phyloP scores from a whole-genome alignment of 2,888 invertebrate species.

The Pseudoips prasinana region DNA sequence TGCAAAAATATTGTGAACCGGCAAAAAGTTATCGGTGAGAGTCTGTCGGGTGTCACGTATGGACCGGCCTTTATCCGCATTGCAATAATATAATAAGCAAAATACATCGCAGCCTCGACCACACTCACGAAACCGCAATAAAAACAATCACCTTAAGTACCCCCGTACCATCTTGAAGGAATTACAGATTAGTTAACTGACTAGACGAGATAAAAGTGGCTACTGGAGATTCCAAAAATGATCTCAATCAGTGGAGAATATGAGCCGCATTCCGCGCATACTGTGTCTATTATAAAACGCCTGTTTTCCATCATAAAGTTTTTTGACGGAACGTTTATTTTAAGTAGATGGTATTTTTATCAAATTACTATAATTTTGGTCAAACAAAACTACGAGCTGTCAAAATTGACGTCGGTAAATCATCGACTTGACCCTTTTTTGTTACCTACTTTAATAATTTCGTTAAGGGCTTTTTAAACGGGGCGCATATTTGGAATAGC shows the following conservation, averaged over 20 bases:
- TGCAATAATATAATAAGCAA: conserved; percentile 44
- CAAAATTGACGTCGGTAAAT: conserved; percentile 78
- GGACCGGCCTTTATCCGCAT: conserved; percentile 33
- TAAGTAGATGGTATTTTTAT: conserved; percentile 76
- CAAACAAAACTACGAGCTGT: conserved; percentile 78
- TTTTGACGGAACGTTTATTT: conserved; percentile 64
- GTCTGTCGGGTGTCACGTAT: conserved; percentile 32
- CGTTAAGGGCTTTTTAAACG: conserved; percentile 78
- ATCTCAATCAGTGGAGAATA: conserved; percentile 29
- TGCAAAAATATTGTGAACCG: conserved; percentile 70
- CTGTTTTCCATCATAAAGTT: conserved; percentile 48
- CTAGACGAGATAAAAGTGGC: conserved; percentile 31
- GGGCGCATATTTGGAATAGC: conserved; percentile 71
- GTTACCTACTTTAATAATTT: conserved; percentile 70
- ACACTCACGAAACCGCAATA: conserved; percentile 29
- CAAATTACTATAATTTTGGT: conserved; percentile 80
- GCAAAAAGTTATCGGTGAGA: conserved; percentile 50
- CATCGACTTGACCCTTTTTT: conserved; percentile 74
- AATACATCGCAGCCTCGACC: conserved; percentile 31
- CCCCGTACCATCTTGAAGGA: conserved; percentile 19
- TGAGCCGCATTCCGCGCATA: conserved; percentile 58
- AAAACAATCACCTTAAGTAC: conserved; percentile 33
- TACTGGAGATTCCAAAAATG: conserved; percentile 38
- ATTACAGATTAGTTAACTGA: conserved; percentile 33
- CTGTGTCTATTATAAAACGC: conserved; percentile 57